Evolutionary conservation across 2,113 vertebrate species (phyloP), one percentile per base, ranked within the genome.

Genomic region (Rousettus leschenaultii): DNA sequence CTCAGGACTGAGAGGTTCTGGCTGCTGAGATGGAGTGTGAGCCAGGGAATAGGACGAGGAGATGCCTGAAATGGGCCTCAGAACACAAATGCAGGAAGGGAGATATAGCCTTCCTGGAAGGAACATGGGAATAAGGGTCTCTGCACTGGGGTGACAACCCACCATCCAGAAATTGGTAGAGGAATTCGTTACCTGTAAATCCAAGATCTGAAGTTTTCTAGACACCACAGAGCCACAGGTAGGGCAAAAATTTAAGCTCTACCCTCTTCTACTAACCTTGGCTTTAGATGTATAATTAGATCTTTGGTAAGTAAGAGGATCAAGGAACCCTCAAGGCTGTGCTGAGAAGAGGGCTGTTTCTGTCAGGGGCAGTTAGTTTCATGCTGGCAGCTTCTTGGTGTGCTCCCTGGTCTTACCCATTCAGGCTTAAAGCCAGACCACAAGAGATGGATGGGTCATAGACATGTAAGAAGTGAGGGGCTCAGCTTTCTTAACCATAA

Each of bases 1-100:
- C 88, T 98, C 95, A 96, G 86, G 63, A 22, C 80, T 85, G 94
- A 95, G 83, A 93, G 66, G 84, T 77, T 75, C 65, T 6, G 51
- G 63, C 74, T 88, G 78, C 82, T 74, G 61, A 77, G 80, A 48
- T 22, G 70, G 79, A 40, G 7, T 4, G 40, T 40, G 70, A 86
- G 68, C 86, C 0, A 0, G 35, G 73, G 22, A 75, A 22, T 1
- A 2, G 3, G 70, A 74, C n/a, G 16, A 16, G 45, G 40, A 22
- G n/a, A 33, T 16, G 15, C 35, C 51, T 48, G 22, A 18, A 40
- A 40, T 59, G 24, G 63, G 28, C 30, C 11, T 33, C 14, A 12
- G 53, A 70, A 24, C n/a, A 43, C 18, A 38, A 45, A 4, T 59
- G 59, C 78, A 38, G 13, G 33, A 15, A 40, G 26, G 66, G 26